Conservation (phyloP, 2,113 vertebrate species). For the Dunckerocampus dactyliophorus region DNA sequence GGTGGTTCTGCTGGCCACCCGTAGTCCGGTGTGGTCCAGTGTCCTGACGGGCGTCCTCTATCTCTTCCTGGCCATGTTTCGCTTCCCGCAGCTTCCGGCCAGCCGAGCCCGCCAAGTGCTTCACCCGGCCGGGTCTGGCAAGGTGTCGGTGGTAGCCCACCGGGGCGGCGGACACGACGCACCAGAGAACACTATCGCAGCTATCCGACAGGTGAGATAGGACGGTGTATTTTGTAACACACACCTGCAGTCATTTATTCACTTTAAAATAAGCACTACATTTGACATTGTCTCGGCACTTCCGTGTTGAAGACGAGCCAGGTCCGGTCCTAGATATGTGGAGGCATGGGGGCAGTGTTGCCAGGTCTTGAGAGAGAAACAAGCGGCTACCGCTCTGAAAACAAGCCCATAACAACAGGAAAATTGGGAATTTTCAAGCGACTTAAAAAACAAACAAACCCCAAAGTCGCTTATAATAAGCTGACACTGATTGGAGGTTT, state of each 20-base stretch:
- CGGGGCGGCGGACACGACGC: slow-evolving; percentile 89
- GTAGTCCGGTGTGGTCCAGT: slow-evolving; percentile 76
- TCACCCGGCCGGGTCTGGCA: slow-evolving; percentile 61
- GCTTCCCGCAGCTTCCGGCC: slow-evolving; percentile 76
- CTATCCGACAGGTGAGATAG: slow-evolving; percentile 81
- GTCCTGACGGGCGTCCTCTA: slow-evolving; percentile 75
- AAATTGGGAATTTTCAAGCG: too few relatives aligned
- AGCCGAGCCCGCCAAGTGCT: slow-evolving; percentile 77
- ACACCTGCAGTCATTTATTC: neutral
- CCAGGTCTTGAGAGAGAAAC: too few relatives aligned
- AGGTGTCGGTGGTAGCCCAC: slow-evolving; percentile 80
- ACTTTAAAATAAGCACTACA: too few relatives aligned
- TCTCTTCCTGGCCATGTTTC: slow-evolving; percentile 73
- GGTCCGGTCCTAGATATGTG: too few relatives aligned
- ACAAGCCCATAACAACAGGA: too few relatives aligned
- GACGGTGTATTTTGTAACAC: neutral
- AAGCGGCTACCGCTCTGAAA: too few relatives aligned
- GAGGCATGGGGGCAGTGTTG: too few relatives aligned
- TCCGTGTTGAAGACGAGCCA: too few relatives aligned
- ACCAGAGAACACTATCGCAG: slow-evolving; percentile 91
- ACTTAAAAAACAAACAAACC: too few relatives aligned
- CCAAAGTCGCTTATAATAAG: too few relatives aligned
- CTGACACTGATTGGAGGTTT: too few relatives aligned
- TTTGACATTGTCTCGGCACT: too few relatives aligned
- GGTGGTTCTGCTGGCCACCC: slow-evolving; percentile 70